Evolutionary conservation across 2,888 invertebrate genomes (phyloP), one percentile per base, ranked within the genome.

Genomic region (Saturnia japonica): DNA sequence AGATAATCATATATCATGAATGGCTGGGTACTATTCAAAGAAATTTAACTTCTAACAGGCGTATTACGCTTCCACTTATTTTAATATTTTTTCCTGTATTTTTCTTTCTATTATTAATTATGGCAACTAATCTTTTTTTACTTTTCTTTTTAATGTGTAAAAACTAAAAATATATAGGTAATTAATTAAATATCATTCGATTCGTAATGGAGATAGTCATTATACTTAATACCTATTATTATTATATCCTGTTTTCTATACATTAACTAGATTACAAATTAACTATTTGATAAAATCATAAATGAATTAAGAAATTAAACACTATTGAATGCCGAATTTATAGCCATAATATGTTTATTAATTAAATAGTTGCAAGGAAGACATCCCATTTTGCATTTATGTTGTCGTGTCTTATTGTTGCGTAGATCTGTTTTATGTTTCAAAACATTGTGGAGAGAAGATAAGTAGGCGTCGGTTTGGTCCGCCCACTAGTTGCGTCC

Each of bases 401-500:
- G 57, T 60, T 74, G 78, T 82, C 82, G 77, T 82, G 84, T 85
- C 82, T 83, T 80, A 81, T 84, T 85, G 82, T 82, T 85, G 80
- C 79, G 80, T 75, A 76, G 77, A 73, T 78, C 78, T 81, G 78
- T 82, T 78, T 78, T 77, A 76, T 78, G 80, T 86, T 88, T 85
- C 83, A 82, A 86, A 84, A 83, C 78, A 71, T 42, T 67, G 71
- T 74, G 72, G 80, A 77, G 78, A 78, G 74, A 75, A 79, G 80
- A 82, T 83, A 86, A 85, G 90, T 88, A 88, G 87, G 83, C 84
- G 82, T 82, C 78, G 81, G 83, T 77, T 78, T 77, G 79, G 81
- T 84, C 87, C 89, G 85, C 92, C 90, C 88, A 90, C 91, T 84
- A 82, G 78, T 82, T 87, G 87, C 88, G 87, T 86, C 90, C 89